Evolutionary conservation across 1,140 invertebrate species (phyloP).

Genomic region (Hirudo medicinalis): DNA sequence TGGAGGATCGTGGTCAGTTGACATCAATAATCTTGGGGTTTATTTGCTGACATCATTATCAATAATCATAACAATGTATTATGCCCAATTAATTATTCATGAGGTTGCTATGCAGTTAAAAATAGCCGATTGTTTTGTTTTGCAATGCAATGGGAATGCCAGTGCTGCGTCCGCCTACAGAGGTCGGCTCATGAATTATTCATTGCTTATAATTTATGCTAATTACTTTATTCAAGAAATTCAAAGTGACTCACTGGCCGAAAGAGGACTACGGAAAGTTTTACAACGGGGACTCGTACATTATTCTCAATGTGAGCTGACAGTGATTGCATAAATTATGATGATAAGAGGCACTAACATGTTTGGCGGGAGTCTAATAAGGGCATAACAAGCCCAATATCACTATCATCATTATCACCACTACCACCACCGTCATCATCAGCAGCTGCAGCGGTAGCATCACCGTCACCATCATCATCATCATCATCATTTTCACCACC

Average conservation of each 20-base stretch:
- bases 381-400: not conserved
- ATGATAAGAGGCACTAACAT: too few relatives aligned
- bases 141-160: too few relatives aligned
- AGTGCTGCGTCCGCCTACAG: too few relatives aligned
- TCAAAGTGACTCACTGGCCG: conserved; percentile 23
- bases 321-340: not conserved
- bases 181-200: too few relatives aligned
- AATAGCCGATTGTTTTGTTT: too few relatives aligned
- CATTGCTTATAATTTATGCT: not conserved
- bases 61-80: not conserved
- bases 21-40: not conserved
- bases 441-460: too few relatives aligned
- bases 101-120: too few relatives aligned
- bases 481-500: not conserved
- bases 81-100: too few relatives aligned
- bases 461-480: not conserved
- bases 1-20: conserved; percentile 43
- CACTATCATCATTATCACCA: not conserved
- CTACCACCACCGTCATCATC: not conserved
- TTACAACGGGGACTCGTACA: conserved; percentile 75
- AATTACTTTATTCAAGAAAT: conserved; percentile 15
- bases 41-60: too few relatives aligned
- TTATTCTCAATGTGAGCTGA: conserved; percentile 62
- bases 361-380: not conserved
- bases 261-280: conserved; percentile 67